Percentiles rank a stretch among this genome's conserved stretches.
phyloP scores from a whole-genome alignment of 64 coral and sea anemone species.

The Dendrophyllia cribrosa region DNA sequence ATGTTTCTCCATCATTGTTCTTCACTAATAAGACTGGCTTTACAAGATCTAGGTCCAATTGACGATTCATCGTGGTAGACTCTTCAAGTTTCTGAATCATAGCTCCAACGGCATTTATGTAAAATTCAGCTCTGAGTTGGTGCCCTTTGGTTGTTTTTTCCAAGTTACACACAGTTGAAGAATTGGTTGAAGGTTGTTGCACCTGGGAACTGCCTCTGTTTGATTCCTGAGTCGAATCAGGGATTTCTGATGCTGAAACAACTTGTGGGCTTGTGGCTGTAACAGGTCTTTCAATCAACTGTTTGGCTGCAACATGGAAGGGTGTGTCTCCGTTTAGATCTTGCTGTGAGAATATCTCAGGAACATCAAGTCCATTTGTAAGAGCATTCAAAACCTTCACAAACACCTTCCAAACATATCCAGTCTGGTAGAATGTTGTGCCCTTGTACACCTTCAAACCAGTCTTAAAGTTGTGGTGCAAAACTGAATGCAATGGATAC shows the following conservation, averaged over 20 bases:
- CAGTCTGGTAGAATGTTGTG: not conserved
- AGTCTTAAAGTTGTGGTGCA: not conserved
- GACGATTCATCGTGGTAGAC: not conserved
- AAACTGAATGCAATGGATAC: constrained; percentile 14
- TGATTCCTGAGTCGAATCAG: constrained; percentile 38
- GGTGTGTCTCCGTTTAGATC: constrained; percentile 8
- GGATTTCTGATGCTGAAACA: not conserved
- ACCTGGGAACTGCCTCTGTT: not conserved
- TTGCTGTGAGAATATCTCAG: not conserved
- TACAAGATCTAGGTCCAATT: not conserved
- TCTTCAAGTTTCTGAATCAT: not conserved
- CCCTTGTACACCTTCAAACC: constrained; percentile 16
- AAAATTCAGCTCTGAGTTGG: not conserved
- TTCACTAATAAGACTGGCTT: not conserved
- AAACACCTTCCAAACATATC: not conserved
- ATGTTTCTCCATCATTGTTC: constrained; percentile 23
- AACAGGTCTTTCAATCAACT: not conserved
- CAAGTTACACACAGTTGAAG: not conserved
- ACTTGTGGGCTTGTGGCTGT: not conserved
- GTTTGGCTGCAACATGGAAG: constrained; percentile 9
- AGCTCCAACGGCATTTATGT: not conserved
- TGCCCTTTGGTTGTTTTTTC: not conserved
- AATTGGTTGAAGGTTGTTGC: no score
- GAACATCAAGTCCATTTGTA: not conserved
- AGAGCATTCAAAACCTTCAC: not conserved